Evolutionary conservation across 2,888 invertebrate genomes (phyloP), one percentile per base, ranked within the genome.

Genomic region (Acrocyrtus sp.): DNA sequence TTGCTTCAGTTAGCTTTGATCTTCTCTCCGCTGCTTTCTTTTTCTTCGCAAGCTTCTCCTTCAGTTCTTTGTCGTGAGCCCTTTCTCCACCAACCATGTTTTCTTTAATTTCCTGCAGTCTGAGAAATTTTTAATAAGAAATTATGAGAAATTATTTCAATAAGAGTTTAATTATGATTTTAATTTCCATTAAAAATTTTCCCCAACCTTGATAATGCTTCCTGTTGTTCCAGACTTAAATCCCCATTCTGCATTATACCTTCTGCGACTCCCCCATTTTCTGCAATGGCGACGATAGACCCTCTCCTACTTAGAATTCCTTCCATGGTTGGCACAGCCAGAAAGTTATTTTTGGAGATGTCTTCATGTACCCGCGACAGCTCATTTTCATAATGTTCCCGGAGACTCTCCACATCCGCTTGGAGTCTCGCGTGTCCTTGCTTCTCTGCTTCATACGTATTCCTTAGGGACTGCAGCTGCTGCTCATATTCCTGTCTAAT

Each of bases 31-130:
- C 91, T 0, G 92, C 92, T 56, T 90, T 89, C 53, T 77, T 77
- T 72, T 87, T 84, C 70, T 87, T 84, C 80, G 88, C 87, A 51
- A 91, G 85, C 77, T 88, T 88, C 82, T 92, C 91, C 74, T 90
- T 91, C 34, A 92, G 83, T 80, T 90, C 90, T 43, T 87, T 85
- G 83, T 94, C 92, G 82, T 91, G 87, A 0, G 89, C 90, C 79
- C 89, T 87, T 82, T 94, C 93, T 0, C 93, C 93, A 1, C 93
- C 93, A 45, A 94, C 92, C 86, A 94, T 88, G 61, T 90, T 88
- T 50, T 90, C 88, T 82, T 94, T 90, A 21, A 94, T 86, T 70
- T 88, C 87, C 82, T 90, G 86, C 78, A 88, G 85, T 84, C 86
- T 88, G 82, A n/a, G n/a, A n/a, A n/a, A n/a, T n/a, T n/a, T n/a